Evolutionary conservation across 2,113 vertebrate species (phyloP).

Genomic region (Pseudopipra pipra): DNA sequence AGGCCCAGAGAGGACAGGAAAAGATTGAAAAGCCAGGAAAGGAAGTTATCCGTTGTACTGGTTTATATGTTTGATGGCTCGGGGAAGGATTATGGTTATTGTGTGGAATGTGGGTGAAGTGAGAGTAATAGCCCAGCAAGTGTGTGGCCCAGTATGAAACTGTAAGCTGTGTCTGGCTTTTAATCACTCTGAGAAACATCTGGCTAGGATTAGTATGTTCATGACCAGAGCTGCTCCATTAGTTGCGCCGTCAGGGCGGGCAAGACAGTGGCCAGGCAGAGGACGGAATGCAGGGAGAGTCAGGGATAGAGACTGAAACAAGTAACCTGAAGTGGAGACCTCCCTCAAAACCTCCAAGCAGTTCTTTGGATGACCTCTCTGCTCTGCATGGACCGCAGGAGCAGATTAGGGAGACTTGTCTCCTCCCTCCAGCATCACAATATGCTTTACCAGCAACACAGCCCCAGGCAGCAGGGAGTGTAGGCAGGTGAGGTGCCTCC

Average conservation of each 20-base stretch:
- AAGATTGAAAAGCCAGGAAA: background rate
- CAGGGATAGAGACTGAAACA: background rate
- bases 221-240: background rate
- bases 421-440: background rate
- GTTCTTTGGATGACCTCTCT: background rate
- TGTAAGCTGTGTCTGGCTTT: background rate
- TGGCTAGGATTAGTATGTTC: background rate
- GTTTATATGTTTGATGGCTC: background rate
- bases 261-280: background rate
- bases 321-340: fast-evolving
- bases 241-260: fast-evolving
- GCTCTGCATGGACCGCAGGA: background rate
- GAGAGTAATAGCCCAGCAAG: background rate
- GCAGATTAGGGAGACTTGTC: background rate
- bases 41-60: background rate
- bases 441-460: background rate
- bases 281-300: background rate
- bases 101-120: background rate
- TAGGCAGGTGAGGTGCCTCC: background rate
- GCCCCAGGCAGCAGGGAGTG: background rate
- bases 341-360: background rate
- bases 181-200: background rate
- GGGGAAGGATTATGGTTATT: background rate
- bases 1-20: background rate
- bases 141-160: background rate